These are phyloP conservation scores for Pterophyllum scalare DNA, from an alignment of 2,113 vertebrate genomes.

Conservation along the genomic window DNA sequence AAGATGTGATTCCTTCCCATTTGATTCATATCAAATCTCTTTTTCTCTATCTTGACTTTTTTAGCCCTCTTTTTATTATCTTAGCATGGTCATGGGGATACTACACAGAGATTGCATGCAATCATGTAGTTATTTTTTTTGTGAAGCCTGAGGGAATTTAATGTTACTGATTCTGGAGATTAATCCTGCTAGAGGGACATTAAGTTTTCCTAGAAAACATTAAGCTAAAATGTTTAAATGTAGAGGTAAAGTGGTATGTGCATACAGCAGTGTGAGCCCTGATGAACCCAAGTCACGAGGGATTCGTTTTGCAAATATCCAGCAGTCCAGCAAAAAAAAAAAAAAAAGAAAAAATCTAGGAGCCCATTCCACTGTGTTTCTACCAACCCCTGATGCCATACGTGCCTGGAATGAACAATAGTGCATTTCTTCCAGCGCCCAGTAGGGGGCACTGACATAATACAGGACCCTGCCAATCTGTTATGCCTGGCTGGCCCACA, in stretches of 20 bases:
- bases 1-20: constrained; percentile 27
- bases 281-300: constrained; percentile 63
- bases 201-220: constrained; percentile 3
- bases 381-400: constrained; percentile 45
- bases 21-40: constrained; percentile 13
- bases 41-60: neutral
- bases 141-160: neutral
- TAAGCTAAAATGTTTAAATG: constrained; percentile 28
- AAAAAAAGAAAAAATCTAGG: constrained; percentile 40
- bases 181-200: neutral
- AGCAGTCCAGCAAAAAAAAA: constrained; percentile 44
- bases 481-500: constrained; percentile 78
- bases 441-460: constrained; percentile 83
- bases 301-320: constrained; percentile 75
- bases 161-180: constrained; percentile 1
- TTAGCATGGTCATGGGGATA: neutral
- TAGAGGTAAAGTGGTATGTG: constrained; percentile 36
- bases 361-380: constrained; percentile 66
- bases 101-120: neutral
- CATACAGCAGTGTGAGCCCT: constrained; percentile 47
- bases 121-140: neutral
- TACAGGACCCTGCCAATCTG: constrained; percentile 74
- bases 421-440: constrained; percentile 36
- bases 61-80: neutral
- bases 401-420: constrained; percentile 67